phyloP scores from a whole-genome alignment of 2,113 vertebrate species.

The Coreoperca whiteheadi region DNA sequence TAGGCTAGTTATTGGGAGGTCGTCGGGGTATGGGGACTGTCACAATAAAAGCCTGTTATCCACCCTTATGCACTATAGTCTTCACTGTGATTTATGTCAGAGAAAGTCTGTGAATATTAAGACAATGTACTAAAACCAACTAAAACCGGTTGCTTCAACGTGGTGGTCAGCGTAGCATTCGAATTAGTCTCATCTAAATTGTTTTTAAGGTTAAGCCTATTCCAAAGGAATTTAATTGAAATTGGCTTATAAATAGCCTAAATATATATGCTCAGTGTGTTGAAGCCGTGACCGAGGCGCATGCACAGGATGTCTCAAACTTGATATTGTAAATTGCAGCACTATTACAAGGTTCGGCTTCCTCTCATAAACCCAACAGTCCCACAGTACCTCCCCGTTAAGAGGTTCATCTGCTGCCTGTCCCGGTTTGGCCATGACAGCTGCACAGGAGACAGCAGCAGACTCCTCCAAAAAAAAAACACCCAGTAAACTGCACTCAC shows the following conservation, averaged over 20 bases:
- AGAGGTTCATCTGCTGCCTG: constrained; percentile 58
- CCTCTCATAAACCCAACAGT: constrained; percentile 43
- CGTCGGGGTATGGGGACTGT: not conserved
- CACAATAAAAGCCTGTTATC: not conserved
- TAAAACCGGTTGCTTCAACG: constrained; percentile 27
- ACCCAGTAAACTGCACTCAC: constrained; percentile 74
- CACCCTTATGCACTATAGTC: not conserved
- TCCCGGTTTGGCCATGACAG: constrained; percentile 75
- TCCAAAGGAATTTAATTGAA: constrained; percentile 24
- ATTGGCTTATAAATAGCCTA: not conserved
- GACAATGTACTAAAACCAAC: not conserved
- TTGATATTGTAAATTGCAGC: constrained; percentile 34
- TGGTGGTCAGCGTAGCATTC: not conserved
- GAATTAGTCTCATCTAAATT: not conserved
- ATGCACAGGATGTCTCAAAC: constrained; percentile 37
- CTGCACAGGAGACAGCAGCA: constrained; percentile 76
- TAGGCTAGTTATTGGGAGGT: not conserved
- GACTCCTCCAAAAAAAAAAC: constrained; percentile 42
- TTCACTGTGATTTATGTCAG: not conserved
- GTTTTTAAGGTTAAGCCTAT: not conserved
- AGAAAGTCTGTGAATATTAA: not conserved
- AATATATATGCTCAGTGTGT: too few species aligned
- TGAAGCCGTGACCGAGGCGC: not conserved
- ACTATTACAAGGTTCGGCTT: constrained; percentile 24
- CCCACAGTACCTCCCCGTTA: constrained; percentile 40